Base-by-base conservation (phyloP, 2,888 invertebrate species). In the Scaptomyza caliginosa region DNA sequence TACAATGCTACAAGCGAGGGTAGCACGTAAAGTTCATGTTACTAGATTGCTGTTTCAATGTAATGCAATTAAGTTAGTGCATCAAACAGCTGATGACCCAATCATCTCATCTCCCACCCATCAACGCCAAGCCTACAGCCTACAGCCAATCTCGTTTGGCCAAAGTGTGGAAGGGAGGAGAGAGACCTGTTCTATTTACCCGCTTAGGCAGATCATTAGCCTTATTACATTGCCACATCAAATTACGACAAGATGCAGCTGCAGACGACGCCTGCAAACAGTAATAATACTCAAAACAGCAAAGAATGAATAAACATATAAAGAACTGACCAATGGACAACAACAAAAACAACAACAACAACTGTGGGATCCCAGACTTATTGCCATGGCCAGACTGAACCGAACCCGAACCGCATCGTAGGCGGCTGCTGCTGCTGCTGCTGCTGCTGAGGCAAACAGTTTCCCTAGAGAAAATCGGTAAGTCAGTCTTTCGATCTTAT, bases 171-270 rank as follows among this genome's bases (percentile, higher is more conserved):
- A 24, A 11, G 28, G 4, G 8, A 34, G 3, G 32, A 7, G n/a
- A 34, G 13, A 49, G 59, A 59, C 69, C 56, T 64, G 74, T 72
- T 76, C 76, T 52, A 68, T 67, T 71, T 67, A 57, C 50, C 62
- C 66, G 67, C 71, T 67, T 75, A 68, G 66, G 56, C 65, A 81
- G 75, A 79, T 78, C 76, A 82, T 85, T 80, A 79, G 79, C 76
- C 83, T 77, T 66, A 77, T 79, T 81, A 84, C 67, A 70, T 62
- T 67, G 70, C 43, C 66, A 79, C 81, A 81, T 85, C 79, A 54
- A 74, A 80, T 84, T 74, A 81, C 77, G 65, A 51, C 58, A 21
- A 62, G 68, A 48, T 59, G 75, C 82, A 77, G 67, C 69, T 74
- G 74, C 73, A 75, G 57, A 69, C 57, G 57, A 65, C 57, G 74